A percentile compares a stretch with the other conserved stretches of the same genome.
phyloP scores from a whole-genome alignment of 2,797 vertebrate species.

The Gila robusta region DNA sequence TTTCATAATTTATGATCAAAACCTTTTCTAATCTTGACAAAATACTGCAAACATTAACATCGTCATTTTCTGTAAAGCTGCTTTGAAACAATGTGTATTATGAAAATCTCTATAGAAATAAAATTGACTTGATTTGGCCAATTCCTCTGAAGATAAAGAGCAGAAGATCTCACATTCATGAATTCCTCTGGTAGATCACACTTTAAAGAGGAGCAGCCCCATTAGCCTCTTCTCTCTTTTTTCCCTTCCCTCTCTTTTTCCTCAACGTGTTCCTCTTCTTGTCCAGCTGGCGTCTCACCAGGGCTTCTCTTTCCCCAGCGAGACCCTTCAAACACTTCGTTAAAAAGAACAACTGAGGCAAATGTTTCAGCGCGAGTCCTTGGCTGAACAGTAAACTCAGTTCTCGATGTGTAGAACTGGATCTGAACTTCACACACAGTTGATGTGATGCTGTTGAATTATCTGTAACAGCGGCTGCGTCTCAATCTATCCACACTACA shows the following conservation, averaged over 20 bases:
- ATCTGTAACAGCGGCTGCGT: conserved; percentile 10
- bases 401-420: conserved; percentile 52
- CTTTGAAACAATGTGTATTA: background rate
- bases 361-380: conserved; percentile 67
- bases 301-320: conserved; percentile 64
- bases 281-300: conserved; percentile 74
- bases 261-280: conserved; percentile 13
- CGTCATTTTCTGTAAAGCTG: background rate
- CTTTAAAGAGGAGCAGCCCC: conserved; percentile 74
- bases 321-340: conserved; percentile 70
- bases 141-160: background rate
- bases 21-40: no score
- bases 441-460: conserved; percentile 28
- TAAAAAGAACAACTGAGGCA: conserved; percentile 66
- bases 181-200: conserved; percentile 70
- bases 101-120: background rate
- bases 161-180: conserved; percentile 57
- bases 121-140: background rate
- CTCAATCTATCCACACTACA: background rate
- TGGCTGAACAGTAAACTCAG: conserved; percentile 76
- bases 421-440: background rate
- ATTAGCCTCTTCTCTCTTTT: conserved; percentile 60
- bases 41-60: background rate
- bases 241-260: conserved; percentile 36
- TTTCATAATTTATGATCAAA: no score